A percentile compares a stretch with the other conserved stretches of the same genome.
Conservation (phyloP, 2,797 vertebrate genomes). For the Chloroceryle amazona region DNA sequence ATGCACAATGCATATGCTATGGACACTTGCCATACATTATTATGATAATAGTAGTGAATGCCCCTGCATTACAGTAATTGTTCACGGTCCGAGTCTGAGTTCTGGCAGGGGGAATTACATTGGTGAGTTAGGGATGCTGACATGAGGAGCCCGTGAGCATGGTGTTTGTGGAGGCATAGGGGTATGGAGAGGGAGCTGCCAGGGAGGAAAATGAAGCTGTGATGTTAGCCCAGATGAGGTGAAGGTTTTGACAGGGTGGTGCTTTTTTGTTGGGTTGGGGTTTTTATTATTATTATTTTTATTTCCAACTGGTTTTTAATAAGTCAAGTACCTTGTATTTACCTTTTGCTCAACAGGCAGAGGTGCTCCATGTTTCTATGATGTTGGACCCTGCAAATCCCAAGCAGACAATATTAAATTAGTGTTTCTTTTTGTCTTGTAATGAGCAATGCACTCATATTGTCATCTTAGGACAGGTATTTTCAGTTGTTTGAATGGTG, state of each 20-base stretch:
- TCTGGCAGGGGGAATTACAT: background rate
- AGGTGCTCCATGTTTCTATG: background rate
- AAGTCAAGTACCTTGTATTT: background rate
- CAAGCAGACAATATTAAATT: background rate
- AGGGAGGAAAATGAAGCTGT: background rate
- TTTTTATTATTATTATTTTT: background rate
- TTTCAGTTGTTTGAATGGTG: background rate
- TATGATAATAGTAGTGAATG: background rate
- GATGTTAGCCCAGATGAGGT: background rate
- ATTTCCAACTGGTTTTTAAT: background rate
- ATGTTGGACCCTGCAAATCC: background rate
- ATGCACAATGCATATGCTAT: background rate
- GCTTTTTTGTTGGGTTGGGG: rapidly evolving
- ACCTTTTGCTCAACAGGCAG: background rate
- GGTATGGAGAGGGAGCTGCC: background rate
- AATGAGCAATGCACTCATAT: background rate
- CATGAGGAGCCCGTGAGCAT: rapidly evolving
- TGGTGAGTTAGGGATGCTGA: background rate
- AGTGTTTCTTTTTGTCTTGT: background rate
- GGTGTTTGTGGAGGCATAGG: rapidly evolving
- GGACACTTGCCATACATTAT: background rate
- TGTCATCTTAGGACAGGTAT: background rate
- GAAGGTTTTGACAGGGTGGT: rapidly evolving
- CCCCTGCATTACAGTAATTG: background rate
- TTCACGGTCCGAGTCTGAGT: background rate